Conservation (phyloP, 2,888 invertebrate species). For the Caenorhabditis sp. region DNA sequence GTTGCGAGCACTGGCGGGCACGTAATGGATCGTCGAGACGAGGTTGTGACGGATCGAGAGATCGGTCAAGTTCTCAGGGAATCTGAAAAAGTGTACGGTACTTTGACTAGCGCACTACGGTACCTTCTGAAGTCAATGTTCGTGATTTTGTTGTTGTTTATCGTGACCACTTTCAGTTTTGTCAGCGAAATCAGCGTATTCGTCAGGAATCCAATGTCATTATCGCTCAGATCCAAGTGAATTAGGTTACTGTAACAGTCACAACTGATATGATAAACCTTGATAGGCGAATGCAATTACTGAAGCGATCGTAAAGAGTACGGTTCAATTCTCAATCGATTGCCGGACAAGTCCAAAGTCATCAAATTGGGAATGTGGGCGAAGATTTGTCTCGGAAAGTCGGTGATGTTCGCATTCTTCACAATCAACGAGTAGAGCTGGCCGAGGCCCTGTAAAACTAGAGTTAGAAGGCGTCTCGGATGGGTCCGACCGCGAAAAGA, state of each 20-base stretch:
- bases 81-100: constrained; percentile 48
- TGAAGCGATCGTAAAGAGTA: constrained; percentile 63
- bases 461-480: too few relatives aligned
- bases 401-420: constrained; percentile 66
- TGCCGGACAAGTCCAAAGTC: constrained; percentile 71
- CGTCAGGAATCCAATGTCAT: constrained; percentile 65
- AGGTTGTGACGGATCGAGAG: constrained; percentile 66
- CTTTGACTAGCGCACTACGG: too few relatives aligned
- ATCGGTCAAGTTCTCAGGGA: constrained; percentile 68
- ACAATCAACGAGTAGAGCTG: constrained; percentile 70
- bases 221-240: constrained; percentile 69
- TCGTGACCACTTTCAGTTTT: constrained; percentile 61
- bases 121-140: constrained; percentile 68
- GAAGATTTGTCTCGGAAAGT: constrained; percentile 67
- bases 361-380: constrained; percentile 69
- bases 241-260: constrained; percentile 63
- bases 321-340: constrained; percentile 68
- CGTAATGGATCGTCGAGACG: constrained; percentile 64
- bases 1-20: constrained; percentile 59
- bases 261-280: too few relatives aligned
- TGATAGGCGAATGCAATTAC: too few relatives aligned
- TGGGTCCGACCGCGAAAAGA: constrained; percentile 61
- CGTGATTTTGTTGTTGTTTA: constrained; percentile 65
- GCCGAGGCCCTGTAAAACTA: constrained; percentile 62
- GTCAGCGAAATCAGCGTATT: constrained; percentile 63